Conservation (phyloP, 2,113 vertebrate species). For the Potamarius usumacintae region DNA sequence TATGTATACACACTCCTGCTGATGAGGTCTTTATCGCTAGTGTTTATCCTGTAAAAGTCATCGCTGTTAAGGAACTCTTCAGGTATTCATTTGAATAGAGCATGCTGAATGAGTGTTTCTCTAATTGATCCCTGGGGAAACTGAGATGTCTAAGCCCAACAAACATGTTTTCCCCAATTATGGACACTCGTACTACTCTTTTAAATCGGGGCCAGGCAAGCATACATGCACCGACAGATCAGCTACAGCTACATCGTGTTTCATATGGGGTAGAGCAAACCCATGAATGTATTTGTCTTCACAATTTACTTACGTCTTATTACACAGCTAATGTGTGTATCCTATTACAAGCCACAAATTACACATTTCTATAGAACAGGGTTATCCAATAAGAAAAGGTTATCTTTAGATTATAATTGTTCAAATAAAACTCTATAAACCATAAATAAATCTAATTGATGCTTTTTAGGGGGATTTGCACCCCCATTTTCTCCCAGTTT, state of each 20-base stretch:
- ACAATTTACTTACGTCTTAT: neutral
- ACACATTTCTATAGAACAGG: neutral
- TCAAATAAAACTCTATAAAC: neutral
- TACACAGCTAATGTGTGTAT: neutral
- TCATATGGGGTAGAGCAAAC: neutral
- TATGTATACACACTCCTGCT: slow-evolving; percentile 84
- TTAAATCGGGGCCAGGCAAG: neutral
- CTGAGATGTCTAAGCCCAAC: slow-evolving; percentile 78
- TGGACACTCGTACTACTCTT: slow-evolving; percentile 47
- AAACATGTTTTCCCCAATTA: slow-evolving; percentile 82
- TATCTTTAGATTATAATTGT: neutral
- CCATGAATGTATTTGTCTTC: neutral
- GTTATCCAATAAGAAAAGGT: neutral
- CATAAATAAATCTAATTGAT: too few species aligned
- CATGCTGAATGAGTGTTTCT: slow-evolving; percentile 88
- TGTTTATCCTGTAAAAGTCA: slow-evolving; percentile 87
- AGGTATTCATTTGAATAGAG: slow-evolving; percentile 93
- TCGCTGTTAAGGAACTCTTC: slow-evolving; percentile 84
- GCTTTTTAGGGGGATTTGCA: neutral
- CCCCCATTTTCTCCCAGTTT: neutral
- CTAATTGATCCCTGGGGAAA: slow-evolving; percentile 89
- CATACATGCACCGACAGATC: too few species aligned
- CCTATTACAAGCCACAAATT: neutral
- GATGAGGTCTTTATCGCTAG: slow-evolving; percentile 85
- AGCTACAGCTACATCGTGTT: neutral